Evolutionary conservation across 2,113 vertebrate species (phyloP), one percentile per base, ranked within the genome.

Genomic region (Aegotheles bennettii): DNA sequence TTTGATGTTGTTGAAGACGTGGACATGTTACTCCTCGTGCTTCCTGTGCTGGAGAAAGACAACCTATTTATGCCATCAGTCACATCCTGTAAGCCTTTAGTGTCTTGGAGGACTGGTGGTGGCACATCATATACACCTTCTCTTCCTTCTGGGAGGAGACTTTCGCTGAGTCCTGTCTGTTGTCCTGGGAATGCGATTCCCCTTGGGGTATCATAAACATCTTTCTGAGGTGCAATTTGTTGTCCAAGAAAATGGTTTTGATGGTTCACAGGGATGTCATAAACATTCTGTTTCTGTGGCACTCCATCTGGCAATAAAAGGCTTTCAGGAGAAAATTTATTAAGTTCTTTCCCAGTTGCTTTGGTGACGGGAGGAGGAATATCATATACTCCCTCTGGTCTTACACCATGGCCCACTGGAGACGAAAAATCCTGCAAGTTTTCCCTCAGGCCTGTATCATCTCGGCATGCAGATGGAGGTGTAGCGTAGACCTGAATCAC

Each of bases 31-130:
- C 99, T 99, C 84, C 99, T 98, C 0, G 99, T 99, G 96, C 99
- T 99, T 95, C 99, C 99, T 0, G 99, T 99, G 86, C 99, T 99
- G 88, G 99, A 99, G 97, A 99, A 98, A 3, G 99, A 99, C 56
- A 99, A 94, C 10, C 99, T 98, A 91, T 99, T 99, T 65, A 99
- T 98, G 5, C 99, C 98, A 28, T 99, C 99, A 1, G 98, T 98
- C 92, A 98, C 94, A 10, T 99, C 99, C 8, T 95, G 98, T 9
- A 97, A 56, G 2, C 94, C 96, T 95, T 97, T 98, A 45, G 68
- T 84, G 17, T 98, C 98, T 2, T 98, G 98, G 9, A 96, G 87
- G 26, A 98, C 97, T 68, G 98, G 95, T 19, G 98, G 97, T 5
- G 99, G 99, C 60, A 99, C 96, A 60, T 99, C 99, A 20, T 99